These are phyloP conservation scores for Lacanobia oleracea DNA, from an alignment of 2,888 invertebrate genomes.

Conservation along the genomic window DNA sequence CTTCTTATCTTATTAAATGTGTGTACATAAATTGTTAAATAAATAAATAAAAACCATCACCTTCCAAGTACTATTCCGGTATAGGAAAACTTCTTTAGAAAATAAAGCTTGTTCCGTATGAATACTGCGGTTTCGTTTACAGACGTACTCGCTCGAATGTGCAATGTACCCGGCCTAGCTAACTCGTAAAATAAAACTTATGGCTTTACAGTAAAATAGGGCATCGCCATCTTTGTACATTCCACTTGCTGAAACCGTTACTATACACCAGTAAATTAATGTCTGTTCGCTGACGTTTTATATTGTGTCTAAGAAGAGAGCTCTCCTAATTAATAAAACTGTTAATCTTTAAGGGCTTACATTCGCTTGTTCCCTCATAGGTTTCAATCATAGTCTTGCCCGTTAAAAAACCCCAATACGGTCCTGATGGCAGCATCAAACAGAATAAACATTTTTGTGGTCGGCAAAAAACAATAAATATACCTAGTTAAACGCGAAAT, in stretches of 20 bases:
- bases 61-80: background rate
- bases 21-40: too few relatives aligned
- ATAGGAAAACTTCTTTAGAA: background rate
- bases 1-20: too few relatives aligned
- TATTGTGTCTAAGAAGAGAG: background rate
- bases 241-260: constrained; percentile 34
- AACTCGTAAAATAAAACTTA: constrained; percentile 51
- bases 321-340: background rate
- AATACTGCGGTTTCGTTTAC: constrained; percentile 12
- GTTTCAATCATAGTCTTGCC: too few relatives aligned
- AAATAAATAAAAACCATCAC: too few relatives aligned
- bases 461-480: too few relatives aligned
- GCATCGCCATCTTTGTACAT: constrained; percentile 41
- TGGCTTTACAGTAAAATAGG: constrained; percentile 27
- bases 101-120: constrained; percentile 8
- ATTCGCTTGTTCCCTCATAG: background rate
- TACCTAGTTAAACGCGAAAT: too few relatives aligned
- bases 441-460: too few relatives aligned
- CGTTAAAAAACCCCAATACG: too few relatives aligned
- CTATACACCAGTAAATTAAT: constrained; percentile 19
- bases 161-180: background rate
- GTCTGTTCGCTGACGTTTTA: background rate
- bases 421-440: too few relatives aligned
- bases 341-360: background rate
- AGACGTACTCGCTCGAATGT: constrained; percentile 20